A percentile compares a stretch with the other conserved stretches of the same genome.
phyloP scores from a whole-genome alignment of 2,797 vertebrate genomes.

The Anas flavirostris region DNA sequence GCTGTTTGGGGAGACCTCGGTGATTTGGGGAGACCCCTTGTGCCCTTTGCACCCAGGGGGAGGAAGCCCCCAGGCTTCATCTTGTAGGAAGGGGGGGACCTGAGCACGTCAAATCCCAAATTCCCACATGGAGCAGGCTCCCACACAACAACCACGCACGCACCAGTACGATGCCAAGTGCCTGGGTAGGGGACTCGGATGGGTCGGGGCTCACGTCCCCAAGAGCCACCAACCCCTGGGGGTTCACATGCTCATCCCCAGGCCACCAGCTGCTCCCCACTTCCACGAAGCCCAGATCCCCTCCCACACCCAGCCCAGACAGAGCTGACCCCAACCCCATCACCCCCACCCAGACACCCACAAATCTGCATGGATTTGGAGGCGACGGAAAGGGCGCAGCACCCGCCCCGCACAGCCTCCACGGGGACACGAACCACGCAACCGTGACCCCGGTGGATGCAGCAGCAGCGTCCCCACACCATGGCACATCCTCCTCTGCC shows the following conservation, averaged over 20 bases:
- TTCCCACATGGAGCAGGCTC: background rate
- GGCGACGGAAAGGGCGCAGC: background rate
- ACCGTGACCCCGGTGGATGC: background rate
- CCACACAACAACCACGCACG: background rate
- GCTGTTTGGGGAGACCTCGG: fast-evolving
- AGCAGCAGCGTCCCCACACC: background rate
- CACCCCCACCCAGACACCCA: background rate
- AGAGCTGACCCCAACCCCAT: background rate
- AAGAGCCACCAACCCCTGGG: fast-evolving
- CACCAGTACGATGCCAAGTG: background rate
- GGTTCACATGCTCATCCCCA: fast-evolving
- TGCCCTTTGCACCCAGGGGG: fast-evolving
- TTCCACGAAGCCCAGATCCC: no score
- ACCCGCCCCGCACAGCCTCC: background rate
- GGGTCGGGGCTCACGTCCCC: background rate
- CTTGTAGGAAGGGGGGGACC: background rate
- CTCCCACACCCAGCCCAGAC: background rate
- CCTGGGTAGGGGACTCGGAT: no score
- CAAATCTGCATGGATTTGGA: no score
- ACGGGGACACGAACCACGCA: background rate
- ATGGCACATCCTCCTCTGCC: background rate
- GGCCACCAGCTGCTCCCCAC: no score
- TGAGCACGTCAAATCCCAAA: background rate
- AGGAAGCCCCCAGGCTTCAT: background rate
- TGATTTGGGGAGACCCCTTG: fast-evolving